Evolutionary conservation across 2,113 vertebrate genomes (phyloP), one percentile per base, ranked within the genome.

Genomic region (Paradisaea rubra): DNA sequence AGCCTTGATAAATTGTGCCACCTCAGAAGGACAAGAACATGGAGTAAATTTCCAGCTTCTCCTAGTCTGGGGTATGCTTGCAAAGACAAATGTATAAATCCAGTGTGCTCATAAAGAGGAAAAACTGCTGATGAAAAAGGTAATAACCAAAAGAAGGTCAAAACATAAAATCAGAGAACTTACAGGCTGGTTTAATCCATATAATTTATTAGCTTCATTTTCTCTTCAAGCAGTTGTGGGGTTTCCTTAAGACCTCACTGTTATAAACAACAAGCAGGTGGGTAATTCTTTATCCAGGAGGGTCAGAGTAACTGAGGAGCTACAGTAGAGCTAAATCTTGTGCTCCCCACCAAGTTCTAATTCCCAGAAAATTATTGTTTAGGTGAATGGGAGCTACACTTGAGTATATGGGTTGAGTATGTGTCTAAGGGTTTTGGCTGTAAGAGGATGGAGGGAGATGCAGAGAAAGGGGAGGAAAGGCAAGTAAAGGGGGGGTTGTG

Each of bases 101-200:
- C 37, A 56, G 30, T 4, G 11, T 25, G 50, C 56, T 93, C 42
- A 17, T 42, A 54, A 42, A 69, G 73, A 80, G 59, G 59, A 79
- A 92, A 93, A 94, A 66, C 45, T 73, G 73, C 70, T 76, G 84
- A 91, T 66, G 54, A 47, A 80, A 95, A 93, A 86, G 54, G 71
- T 76, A 91, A 94, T 89, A 88, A 91, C 72, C 59, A 78, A 93
- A 95, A 95, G 94, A 95, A 94, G 85, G 91, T 91, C 85, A 91
- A 95, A 95, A 89, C 56, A 88, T 71, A 64, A 95, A 88, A 80
- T 45, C 69, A 56, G 65, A 72, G 37, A 81, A 78, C 18, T 71
- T 68, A 49, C 27, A 68, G 60, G 25, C 64, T 85, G 28, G 27
- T 88, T 66, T 81, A 83, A 83, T 86, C 35, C 3, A 3, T 49